Percentiles rank a stretch among this genome's conserved stretches.
Evolutionary conservation across 2,113 vertebrate genomes (phyloP).

Genomic region (Eurystomus gularis): DNA sequence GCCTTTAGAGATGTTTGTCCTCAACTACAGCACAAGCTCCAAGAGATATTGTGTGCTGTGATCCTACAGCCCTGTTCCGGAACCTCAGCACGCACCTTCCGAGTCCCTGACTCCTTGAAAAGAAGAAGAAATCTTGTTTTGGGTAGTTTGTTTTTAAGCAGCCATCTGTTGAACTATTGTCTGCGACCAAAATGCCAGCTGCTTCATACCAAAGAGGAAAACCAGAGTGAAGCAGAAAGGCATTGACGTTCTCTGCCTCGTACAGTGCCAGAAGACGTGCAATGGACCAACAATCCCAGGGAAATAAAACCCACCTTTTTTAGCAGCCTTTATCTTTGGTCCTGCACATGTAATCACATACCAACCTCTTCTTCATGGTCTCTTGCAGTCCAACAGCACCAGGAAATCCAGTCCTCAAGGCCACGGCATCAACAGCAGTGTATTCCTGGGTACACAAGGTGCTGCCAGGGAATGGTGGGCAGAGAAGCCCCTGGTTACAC

Average conservation of each 20-base stretch:
- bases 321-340: not conserved
- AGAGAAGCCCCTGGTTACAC: not conserved
- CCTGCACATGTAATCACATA: not conserved
- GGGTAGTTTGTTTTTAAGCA: not conserved
- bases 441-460: not conserved
- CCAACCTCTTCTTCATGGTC: not conserved
- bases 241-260: not conserved
- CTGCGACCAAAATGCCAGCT: not conserved
- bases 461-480: not conserved
- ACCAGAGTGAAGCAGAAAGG: not conserved
- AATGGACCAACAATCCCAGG: accelerated
- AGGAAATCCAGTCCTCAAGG: not conserved
- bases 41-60: accelerated
- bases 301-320: not conserved
- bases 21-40: not conserved
- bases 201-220: not conserved
- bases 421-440: accelerated
- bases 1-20: not conserved
- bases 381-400: not conserved
- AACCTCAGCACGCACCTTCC: not conserved
- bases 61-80: not conserved
- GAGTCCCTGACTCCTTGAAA: not conserved
- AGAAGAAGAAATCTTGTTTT: not conserved
- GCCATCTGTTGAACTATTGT: not conserved
- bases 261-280: not conserved